A percentile compares a stretch with the other conserved stretches of the same genome.
These are phyloP conservation scores for Ceriagrion tenellum DNA, from an alignment of 2,888 invertebrate genomes.

Conservation along the genomic window DNA sequence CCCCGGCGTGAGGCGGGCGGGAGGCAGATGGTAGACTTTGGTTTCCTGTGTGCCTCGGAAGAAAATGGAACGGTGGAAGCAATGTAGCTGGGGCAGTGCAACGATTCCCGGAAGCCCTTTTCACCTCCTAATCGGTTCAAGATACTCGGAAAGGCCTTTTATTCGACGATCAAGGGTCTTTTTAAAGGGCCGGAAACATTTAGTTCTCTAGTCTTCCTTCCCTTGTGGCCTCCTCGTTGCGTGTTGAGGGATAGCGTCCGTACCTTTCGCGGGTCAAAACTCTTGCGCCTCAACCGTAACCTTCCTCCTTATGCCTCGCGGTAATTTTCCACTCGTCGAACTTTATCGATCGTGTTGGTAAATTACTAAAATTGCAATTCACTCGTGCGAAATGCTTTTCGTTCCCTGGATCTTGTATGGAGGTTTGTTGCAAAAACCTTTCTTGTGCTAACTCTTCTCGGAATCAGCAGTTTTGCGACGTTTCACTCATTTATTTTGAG, in stretches of 20 bases:
- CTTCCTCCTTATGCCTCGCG: conserved; percentile 50
- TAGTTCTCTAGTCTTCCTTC: neutral
- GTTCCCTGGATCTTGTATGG: neutral
- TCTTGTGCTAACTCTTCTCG: no score
- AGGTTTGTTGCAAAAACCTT: neutral
- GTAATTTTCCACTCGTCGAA: conserved; percentile 28
- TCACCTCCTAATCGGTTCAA: neutral
- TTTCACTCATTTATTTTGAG: no score
- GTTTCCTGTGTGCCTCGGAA: neutral
- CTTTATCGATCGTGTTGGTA: no score
- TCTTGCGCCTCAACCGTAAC: neutral
- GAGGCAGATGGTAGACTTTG: neutral
- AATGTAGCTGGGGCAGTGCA: neutral
- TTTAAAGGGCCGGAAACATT: neutral
- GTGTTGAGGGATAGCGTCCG: neutral
- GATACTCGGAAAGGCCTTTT: neutral
- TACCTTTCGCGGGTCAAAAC: neutral
- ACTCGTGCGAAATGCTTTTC: conserved; percentile 6
- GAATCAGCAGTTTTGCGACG: no score
- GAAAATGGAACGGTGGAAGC: neutral
- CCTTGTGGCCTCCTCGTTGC: neutral
- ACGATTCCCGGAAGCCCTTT: neutral
- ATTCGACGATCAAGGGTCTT: neutral
- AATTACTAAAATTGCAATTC: neutral
- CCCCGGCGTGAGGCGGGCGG: neutral